Base-by-base conservation (phyloP, 2,113 vertebrate species). In the Neolamprologus sp. region DNA sequence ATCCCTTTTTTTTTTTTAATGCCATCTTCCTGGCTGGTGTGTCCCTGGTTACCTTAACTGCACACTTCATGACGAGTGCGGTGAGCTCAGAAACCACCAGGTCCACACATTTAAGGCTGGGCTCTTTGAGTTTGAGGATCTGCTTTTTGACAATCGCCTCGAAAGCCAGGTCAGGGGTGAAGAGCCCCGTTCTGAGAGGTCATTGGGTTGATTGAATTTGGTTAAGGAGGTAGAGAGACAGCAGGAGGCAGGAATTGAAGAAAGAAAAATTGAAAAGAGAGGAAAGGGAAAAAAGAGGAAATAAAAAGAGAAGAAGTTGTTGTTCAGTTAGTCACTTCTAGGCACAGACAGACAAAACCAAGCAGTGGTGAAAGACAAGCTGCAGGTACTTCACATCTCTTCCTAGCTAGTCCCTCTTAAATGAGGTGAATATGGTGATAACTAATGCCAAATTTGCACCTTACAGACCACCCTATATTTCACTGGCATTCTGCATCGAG, bases 101-200 rank as follows among this genome's bases (percentile, higher is more conserved):
- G 93, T 99, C 98, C 94, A 99, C 98, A 42, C 98, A 99, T 89
- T 98, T 99, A 95, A 99, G 97, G 94, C 98, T 99, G 35, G 98
- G 98, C 92, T 97, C 98, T 96, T 98, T 99, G 95, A 99, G 97
- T 97, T 99, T 99, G 95, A 98, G 97, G 95, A 99, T 97, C 96
- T 99, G 98, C 96, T 99, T 99, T 97, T 99, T 99, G 92, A 99
- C 98, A 60, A 99, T 99, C 94, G 98, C 97, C 96, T 99, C 98
- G 92, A 99, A 99, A 4, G 98, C 98, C 97, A 99, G 90, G 96
- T 99, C 98, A 3, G 98, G 98, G 78, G 98, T 99, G 96, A 99
- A 99, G 83, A 99, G 97, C 95, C 98, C 98, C 19, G 98, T 99
- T 97, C 98, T 99, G 95, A 92, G 91, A 90, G 82, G 86, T 83